A percentile compares a stretch with the other conserved stretches of the same genome.
These are phyloP conservation scores for Pelmatolapia mariae DNA, from an alignment of 2,113 vertebrate genomes.

Conservation along the genomic window DNA sequence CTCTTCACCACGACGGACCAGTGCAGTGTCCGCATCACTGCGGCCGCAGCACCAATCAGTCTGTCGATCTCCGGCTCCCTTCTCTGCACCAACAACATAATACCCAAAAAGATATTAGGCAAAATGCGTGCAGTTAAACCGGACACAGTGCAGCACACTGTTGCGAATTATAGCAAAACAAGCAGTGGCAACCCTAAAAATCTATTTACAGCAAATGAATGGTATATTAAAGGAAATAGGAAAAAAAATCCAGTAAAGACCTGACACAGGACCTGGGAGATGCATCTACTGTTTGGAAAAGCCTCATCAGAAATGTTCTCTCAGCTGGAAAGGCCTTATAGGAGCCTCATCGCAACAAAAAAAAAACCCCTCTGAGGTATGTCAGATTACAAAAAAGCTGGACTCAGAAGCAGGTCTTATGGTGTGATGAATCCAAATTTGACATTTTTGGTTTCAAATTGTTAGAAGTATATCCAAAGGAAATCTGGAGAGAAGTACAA, in stretches of 20 bases:
- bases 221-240: neutral
- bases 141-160: neutral
- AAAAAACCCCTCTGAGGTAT: neutral
- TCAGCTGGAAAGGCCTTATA: neutral
- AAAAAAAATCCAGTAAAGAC: neutral
- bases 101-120: neutral
- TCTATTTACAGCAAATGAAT: neutral
- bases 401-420: neutral
- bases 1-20: too few species aligned
- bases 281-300: neutral
- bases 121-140: neutral
- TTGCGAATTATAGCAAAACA: neutral
- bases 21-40: too few species aligned
- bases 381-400: neutral
- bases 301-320: neutral
- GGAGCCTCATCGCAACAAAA: neutral
- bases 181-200: neutral
- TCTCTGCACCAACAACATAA: neutral
- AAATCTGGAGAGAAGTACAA: neutral
- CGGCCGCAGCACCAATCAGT: too few species aligned
- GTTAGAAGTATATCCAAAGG: neutral
- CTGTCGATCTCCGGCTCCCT: too few species aligned
- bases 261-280: neutral
- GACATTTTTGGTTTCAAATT: neutral
- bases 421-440: neutral